Percentiles rank a stretch among this genome's conserved stretches.
These are phyloP conservation scores for Zaprionus lineosus DNA, from an alignment of 2,888 invertebrate species.

Conservation along the genomic window DNA sequence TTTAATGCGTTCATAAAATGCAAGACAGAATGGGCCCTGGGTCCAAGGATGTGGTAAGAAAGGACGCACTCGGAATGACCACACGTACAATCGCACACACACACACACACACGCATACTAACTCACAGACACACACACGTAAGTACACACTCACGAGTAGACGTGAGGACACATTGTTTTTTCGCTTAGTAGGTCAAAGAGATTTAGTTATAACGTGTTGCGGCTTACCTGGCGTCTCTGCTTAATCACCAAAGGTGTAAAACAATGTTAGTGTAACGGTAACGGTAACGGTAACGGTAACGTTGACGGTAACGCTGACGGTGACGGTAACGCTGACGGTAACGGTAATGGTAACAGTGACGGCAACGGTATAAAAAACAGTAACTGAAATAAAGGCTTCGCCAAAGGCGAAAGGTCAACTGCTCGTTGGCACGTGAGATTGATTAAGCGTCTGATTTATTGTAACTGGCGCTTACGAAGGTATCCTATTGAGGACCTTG, in stretches of 20 bases:
- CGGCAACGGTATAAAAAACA: no score
- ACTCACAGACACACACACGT: neutral
- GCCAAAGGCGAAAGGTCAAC: conserved; percentile 47
- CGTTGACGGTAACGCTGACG: no score
- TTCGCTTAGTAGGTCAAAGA: conserved; percentile 55
- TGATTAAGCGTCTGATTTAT: conserved; percentile 70
- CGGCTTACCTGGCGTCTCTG: conserved; percentile 68
- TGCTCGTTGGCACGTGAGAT: conserved; percentile 62
- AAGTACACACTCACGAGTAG: neutral
- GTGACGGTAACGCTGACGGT: no score
- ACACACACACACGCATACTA: conserved; percentile 8
- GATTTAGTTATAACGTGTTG: conserved; percentile 37
- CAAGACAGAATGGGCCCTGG: conserved; percentile 31
- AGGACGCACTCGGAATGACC: conserved; percentile 32
- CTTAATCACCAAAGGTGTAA: conserved; percentile 56
- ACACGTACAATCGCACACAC: conserved; percentile 10
- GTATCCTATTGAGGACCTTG: conserved; percentile 2
- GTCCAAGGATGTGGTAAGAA: conserved; percentile 17
- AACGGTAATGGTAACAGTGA: no score
- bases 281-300: no score
- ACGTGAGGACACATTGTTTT: conserved; percentile 16
- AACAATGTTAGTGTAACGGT: conserved; percentile 20
- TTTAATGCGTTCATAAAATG: conserved; percentile 68
- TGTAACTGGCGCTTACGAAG: conserved; percentile 4
- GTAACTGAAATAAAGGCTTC: conserved; percentile 11